Base-by-base conservation (phyloP, 2,113 vertebrate genomes). In the Oncorhynchus masou region DNA sequence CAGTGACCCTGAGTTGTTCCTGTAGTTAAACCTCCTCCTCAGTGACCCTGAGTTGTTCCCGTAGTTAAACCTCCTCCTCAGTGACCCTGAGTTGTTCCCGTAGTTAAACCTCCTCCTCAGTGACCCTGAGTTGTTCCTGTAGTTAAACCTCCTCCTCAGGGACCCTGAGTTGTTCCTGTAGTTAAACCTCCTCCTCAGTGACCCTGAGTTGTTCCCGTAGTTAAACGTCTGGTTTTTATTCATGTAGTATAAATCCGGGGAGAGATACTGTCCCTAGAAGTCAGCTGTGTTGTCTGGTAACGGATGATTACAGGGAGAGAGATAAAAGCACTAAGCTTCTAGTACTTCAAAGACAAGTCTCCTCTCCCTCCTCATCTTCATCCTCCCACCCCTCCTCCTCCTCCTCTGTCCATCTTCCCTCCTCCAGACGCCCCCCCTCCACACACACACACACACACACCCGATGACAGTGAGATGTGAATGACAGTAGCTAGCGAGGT, bases 271-370 rank as follows among this genome's bases (percentile, higher is more conserved):
- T 69, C 67, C 62, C 60, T 70, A 11, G 48, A 75, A 57, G 57
- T 27, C 25, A 68, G 70, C 75, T 34, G 31, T 86, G 77, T 81
- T 80, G 57, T 81, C 84, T 73, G 74, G 73, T 79, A 78, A 74
- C 71, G 68, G 79, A 29, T 79, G 77, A 82, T 86, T 80, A 79
- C 57, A 75, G 59, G 65, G 64, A 80, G 71, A 77, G 8, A 73
- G n/a, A 83, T 73, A 74, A 54, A 74, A 59, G 24, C 66, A 48
- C 71, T 81, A 62, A 16, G 71, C 77, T 79, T 74, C 64, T 76
- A 70, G 19, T 75, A 39, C 84, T 84, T 88, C 74, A 88, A 86
- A 86, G 81, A 75, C 76, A 73, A 66, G 54, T 79, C 81, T 62
- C 57, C 67, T 27, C 8, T 13, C 27, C 68, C 68, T 48, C 34